Evolutionary conservation across 2,888 invertebrate species (phyloP).

Genomic region (Brachylomia viminalis): DNA sequence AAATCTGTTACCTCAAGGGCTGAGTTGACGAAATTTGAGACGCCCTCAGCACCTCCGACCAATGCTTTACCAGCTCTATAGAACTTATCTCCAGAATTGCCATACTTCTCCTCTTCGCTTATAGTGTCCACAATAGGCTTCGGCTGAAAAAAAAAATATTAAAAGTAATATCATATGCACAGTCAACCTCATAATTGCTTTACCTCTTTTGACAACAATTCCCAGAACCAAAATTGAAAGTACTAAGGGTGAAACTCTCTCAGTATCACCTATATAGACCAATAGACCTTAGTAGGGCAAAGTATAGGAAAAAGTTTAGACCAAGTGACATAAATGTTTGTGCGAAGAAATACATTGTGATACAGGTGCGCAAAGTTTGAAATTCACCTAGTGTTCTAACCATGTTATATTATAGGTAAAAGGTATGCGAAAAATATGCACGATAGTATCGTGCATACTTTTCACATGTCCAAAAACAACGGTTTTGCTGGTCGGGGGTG

Average conservation of each 20-base stretch:
- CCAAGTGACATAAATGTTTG: background rate
- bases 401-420: background rate
- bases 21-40: constrained; percentile 92
- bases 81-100: constrained; percentile 93
- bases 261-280: background rate
- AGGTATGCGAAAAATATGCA: no score
- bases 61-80: constrained; percentile 91
- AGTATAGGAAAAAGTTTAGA: no score
- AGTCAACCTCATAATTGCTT: background rate
- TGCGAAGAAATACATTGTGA: background rate
- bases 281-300: background rate
- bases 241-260: background rate
- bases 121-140: constrained; percentile 94
- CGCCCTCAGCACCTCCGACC: constrained; percentile 92
- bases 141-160: constrained; percentile 82
- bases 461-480: no score
- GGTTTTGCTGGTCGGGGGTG: no score
- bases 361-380: background rate
- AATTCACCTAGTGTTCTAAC: background rate
- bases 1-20: constrained; percentile 88
- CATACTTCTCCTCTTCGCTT: constrained; percentile 94
- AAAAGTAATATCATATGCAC: background rate
- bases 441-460: no score
- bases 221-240: background rate
- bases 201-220: background rate